Evolutionary conservation across 2,797 vertebrate species (phyloP), one percentile per base, ranked within the genome.

Genomic region (Pangasius djambal): DNA sequence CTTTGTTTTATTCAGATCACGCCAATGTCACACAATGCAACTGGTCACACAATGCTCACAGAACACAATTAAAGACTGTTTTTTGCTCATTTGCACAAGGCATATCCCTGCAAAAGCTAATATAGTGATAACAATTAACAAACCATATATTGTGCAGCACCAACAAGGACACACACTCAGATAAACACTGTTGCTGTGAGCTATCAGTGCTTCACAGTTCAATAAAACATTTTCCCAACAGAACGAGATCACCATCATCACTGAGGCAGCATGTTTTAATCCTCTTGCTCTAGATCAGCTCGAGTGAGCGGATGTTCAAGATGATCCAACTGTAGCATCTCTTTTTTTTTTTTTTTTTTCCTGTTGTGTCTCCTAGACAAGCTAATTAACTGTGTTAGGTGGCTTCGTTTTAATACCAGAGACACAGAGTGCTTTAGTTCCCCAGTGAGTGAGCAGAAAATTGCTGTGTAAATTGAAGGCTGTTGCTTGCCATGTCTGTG

Each of bases 361-460:
- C 86, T 90, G 90, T 89, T 90, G 86, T 90, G 75, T 85, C 88
- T 92, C 89, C 88, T 90, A 91, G 90, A 92, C 83, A 84, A 90
- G 90, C 91, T 93, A 92, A 92, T 93, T 92, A 93, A 92, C 91
- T 89, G 89, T 74, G 90, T 92, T 90, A 78, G 90, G 90, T 91
- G 86, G 90, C 87, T 92, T 90, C 86, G 85, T 92, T 90, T 92
- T 89, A 91, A 92, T 91, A 92, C 88, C 89, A 91, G 89, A 91
- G 89, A 91, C 75, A 77, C 87, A 88, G 89, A 89, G 90, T 84
- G 86, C 87, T 92, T 90, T 88, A 86, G 90, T 89, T 92, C 87
- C 86, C 87, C 86, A 86, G 91, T 78, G 86, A 91, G 88, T 81
- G 82, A 91, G 89, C 74, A 88, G 86, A 92, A 91, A 93, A 92